Evolutionary conservation across 2,113 vertebrate species (phyloP), one percentile per base, ranked within the genome.

Genomic region (Lophotis ruficrista): DNA sequence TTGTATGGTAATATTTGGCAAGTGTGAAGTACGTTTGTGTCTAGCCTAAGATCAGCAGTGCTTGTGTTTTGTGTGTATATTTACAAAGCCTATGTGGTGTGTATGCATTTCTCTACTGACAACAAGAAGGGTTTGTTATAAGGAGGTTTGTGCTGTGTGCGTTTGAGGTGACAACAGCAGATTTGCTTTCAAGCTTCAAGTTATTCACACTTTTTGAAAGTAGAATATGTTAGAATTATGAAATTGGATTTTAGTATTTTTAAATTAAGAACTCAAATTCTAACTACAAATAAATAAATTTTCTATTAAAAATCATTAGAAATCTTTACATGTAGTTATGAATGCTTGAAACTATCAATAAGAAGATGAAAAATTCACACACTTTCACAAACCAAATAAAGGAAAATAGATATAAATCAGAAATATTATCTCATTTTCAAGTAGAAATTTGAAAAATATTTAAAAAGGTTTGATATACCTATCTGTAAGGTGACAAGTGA

Each of bases 211-310:
- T 27, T 82, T 81, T 66, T 64, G 4, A 30, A 85, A 64, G 10
- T 51, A 17, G 6, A 73, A 28, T 69, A 23, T 58, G 22, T 56
- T 57, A 45, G 23, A 43, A 81, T 62, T 47, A 83, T 70, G 1
- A 58, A 13, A 50, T 35, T 27, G 4, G 7, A 45, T 81, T 75
- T 38, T 79, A 24, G 21, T 16, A 48, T 76, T 91, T 20, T 3
- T 12, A 19, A 54, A 72, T n/a, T 79, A 58, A 35, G 75, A 82
- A 27, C 27, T 66, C 2, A 84, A 54, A 43, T 78, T 51, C 6
- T 33, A 30, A 33, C 4, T 41, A 43, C 41, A 43, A 19, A 48
- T 0, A 1, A 1, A 1, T 12, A 53, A 61, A 50, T 15, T 50
- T 9, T 30, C 1, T 25, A 16, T 15, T 45, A 54, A 7, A 65